Percentiles rank a stretch among this genome's conserved stretches.
These are phyloP conservation scores for Phaenicophaeus curvirostris DNA, from an alignment of 2,797 vertebrate species.

Conservation along the genomic window DNA sequence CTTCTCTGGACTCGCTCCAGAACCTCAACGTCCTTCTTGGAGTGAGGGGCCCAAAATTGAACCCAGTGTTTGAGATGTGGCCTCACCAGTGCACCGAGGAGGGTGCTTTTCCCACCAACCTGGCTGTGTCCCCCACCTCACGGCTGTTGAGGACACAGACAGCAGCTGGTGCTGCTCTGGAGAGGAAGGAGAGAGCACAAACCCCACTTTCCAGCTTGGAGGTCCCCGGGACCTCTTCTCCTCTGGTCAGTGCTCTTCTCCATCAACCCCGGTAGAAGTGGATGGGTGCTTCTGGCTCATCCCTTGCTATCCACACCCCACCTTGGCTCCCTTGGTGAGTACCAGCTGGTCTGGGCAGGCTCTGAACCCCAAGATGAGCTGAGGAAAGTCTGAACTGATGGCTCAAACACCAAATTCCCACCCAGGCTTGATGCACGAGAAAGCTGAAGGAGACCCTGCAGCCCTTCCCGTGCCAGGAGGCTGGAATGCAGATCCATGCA, in stretches of 20 bases:
- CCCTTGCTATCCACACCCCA: not conserved
- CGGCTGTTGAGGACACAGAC: accelerated
- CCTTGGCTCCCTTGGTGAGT: not conserved
- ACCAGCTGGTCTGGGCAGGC: accelerated
- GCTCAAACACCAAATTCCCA: not conserved
- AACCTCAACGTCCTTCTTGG: too few species aligned
- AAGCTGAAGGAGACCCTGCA: accelerated
- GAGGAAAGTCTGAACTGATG: accelerated
- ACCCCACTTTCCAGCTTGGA: too few species aligned
- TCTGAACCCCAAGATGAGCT: not conserved
- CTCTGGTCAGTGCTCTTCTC: accelerated
- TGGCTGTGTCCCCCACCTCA: too few species aligned
- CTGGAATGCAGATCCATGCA: not conserved
- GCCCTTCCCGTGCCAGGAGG: accelerated
- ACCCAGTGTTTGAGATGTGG: too few species aligned
- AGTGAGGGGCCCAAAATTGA: too few species aligned
- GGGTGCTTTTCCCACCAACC: too few species aligned
- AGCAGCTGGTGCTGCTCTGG: not conserved
- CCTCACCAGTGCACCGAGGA: too few species aligned
- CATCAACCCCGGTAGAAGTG: too few species aligned
- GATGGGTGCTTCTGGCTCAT: not conserved
- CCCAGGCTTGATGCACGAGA: not conserved
- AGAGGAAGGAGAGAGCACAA: not conserved
- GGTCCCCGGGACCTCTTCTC: not conserved
- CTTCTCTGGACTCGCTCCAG: too few species aligned